A percentile compares a stretch with the other conserved stretches of the same genome.
These are phyloP conservation scores for Morpho helenor DNA, from an alignment of 2,888 invertebrate genomes.

Conservation along the genomic window DNA sequence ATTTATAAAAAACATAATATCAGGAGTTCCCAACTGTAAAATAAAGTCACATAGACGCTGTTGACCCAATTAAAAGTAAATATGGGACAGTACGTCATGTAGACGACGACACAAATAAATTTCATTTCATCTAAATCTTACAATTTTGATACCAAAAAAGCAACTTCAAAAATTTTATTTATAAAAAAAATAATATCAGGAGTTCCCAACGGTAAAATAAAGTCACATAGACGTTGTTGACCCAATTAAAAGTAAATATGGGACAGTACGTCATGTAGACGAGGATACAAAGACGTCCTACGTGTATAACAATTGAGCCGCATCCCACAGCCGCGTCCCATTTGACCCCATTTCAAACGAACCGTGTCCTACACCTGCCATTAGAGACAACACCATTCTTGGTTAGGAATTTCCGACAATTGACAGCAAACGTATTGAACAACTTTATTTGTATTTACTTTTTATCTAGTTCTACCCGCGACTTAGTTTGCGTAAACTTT, in stretches of 20 bases:
- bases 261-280: conserved; percentile 9
- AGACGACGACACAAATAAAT: conserved; percentile 22
- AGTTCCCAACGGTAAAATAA: neutral
- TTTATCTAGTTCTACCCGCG: no score
- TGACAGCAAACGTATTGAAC: conserved; percentile 3
- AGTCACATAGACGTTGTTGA: conserved; percentile 9
- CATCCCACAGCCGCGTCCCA: conserved; percentile 46
- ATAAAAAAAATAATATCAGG: no score
- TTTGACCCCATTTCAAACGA: conserved; percentile 57
- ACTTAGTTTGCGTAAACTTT: no score
- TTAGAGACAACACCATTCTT: conserved; percentile 10
- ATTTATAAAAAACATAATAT: no score
- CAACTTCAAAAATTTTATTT: no score
- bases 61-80: conserved; percentile 7
- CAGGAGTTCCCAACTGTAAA: neutral
- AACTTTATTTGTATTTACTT: no score
- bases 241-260: conserved; percentile 5
- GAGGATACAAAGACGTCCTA: conserved; percentile 29
- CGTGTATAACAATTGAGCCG: conserved; percentile 56
- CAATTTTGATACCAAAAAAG: no score
- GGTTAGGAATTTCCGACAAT: conserved; percentile 9
- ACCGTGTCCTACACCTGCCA: conserved; percentile 45
- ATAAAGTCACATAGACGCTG: conserved; percentile 7
- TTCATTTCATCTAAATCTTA: no score
- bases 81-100: conserved; percentile 1